phyloP scores from a whole-genome alignment of 2,797 vertebrate species.

The Poecile montanus region DNA sequence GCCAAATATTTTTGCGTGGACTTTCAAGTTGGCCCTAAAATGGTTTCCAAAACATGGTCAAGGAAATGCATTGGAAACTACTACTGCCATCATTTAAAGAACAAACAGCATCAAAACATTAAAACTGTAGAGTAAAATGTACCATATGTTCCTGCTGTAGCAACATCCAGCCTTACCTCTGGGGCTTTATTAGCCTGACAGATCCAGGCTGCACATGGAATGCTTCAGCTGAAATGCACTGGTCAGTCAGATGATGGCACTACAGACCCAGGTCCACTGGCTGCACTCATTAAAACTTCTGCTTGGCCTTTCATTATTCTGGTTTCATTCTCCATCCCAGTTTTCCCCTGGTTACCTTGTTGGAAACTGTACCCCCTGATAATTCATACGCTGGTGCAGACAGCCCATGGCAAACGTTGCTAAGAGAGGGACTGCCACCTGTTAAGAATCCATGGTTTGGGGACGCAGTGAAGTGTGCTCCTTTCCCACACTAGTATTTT shows the following conservation, averaged over 20 bases:
- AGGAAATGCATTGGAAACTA: conserved; percentile 27
- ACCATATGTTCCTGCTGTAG: conserved; percentile 31
- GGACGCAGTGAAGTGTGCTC: conserved; percentile 78
- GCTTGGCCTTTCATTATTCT: conserved; percentile 69
- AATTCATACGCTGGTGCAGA: conserved; percentile 78
- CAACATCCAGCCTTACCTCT: background rate
- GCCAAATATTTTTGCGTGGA: background rate
- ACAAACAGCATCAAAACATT: conserved; percentile 40
- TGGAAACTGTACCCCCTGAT: conserved; percentile 80
- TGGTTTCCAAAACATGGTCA: conserved; percentile 51
- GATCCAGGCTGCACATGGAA: accelerated
- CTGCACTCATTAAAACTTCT: conserved; percentile 53
- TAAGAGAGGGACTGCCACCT: conserved; percentile 85
- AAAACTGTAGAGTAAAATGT: conserved; percentile 44
- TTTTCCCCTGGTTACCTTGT: conserved; percentile 82
- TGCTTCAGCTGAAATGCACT: background rate
- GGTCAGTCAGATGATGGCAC: conserved; percentile 71
- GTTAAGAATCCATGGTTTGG: conserved; percentile 82
- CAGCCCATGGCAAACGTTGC: conserved; percentile 83
- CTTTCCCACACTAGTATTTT: conserved; percentile 90
- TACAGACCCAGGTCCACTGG: conserved; percentile 42
- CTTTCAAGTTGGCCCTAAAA: background rate
- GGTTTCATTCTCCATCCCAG: conserved; percentile 72
- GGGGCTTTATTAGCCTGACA: background rate
- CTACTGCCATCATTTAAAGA: conserved; percentile 26